Conservation (phyloP, 2,113 vertebrate species). For the Macrotis lagotis region DNA sequence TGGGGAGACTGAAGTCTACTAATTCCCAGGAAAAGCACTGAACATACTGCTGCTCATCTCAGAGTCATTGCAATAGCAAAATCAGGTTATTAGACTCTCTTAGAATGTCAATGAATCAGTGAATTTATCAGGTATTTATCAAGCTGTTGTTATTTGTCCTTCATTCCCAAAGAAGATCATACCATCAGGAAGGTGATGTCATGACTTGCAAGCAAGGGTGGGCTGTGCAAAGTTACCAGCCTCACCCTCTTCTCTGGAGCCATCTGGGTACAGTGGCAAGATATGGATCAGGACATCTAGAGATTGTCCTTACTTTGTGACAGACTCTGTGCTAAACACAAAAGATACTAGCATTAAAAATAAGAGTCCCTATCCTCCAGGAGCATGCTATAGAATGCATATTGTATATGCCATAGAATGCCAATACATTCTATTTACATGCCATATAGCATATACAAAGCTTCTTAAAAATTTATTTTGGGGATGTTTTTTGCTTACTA, state of each 20-base stretch:
- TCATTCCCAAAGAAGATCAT: too few relatives aligned
- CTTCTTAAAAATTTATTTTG: neutral
- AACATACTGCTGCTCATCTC: neutral
- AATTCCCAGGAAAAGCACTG: neutral
- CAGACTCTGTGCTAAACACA: neutral
- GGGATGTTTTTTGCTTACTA: neutral
- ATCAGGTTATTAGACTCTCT: neutral
- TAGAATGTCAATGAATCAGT: neutral
- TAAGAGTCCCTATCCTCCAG: neutral
- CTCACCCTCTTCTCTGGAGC: too few relatives aligned
- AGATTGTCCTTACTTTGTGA: too few relatives aligned
- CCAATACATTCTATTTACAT: neutral
- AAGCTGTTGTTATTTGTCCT: too few relatives aligned
- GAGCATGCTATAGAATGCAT: too few relatives aligned
- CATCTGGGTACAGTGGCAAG: too few relatives aligned
- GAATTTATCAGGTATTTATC: neutral
- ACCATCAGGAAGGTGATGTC: too few relatives aligned
- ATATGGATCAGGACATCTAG: too few relatives aligned
- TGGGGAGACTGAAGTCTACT: neutral
- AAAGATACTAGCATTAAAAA: neutral
- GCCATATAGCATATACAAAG: neutral
- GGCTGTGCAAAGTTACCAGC: too few relatives aligned
- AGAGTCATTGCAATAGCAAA: neutral
- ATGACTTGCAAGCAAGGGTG: too few relatives aligned
- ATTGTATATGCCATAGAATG: too few relatives aligned